Base-by-base conservation (phyloP, 2,113 vertebrate species). In the Malurus alboscapulatus region DNA sequence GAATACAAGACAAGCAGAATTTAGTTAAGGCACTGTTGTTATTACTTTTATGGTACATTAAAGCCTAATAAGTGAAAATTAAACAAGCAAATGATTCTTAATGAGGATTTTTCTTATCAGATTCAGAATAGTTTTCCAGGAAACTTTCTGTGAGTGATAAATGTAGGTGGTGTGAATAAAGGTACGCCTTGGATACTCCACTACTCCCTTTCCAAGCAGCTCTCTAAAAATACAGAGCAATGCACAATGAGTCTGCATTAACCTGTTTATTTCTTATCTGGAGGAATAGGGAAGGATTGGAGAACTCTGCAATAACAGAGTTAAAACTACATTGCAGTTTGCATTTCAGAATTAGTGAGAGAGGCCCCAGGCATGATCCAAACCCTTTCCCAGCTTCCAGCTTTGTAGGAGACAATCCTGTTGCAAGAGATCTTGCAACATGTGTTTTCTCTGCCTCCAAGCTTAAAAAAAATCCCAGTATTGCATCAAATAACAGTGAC, bases 101-200 rank as follows among this genome's bases (percentile, higher is more conserved):
- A 88, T 85, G 81, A 76, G 84, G 17, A 34, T 79, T 96, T 96
- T 93, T 91, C 88, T 90, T 95, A 90, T 93, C 63, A 73, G 94
- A 91, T 95, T 61, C 74, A 24, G 72, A 91, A 71, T 34, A 25
- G n/a, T 3, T 78, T 95, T 90, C 53, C 84, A 83, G 67, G 61
- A 65, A 84, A 34, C 63, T 47, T 84, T 54, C 47, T 74, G 34
- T 55, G 45, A 0, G 0, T 47, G 57, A 18, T 75, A 44, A 87
- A 61, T 16, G 9, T 25, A 14, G 62, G 40, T 47, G 73, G n/a
- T 87, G 69, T 57, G 55, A 73, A 62, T 82, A 58, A 69, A 18
- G 55, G 51, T 76, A 1, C 25, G 36, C 40, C 25, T 75, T 76
- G 67, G 58, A 40, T 88, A 26, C 34, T 44, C 5, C 2, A 4